These are phyloP conservation scores for Helicoverpa armigera DNA, from an alignment of 1,140 invertebrate species.

Conservation along the genomic window DNA sequence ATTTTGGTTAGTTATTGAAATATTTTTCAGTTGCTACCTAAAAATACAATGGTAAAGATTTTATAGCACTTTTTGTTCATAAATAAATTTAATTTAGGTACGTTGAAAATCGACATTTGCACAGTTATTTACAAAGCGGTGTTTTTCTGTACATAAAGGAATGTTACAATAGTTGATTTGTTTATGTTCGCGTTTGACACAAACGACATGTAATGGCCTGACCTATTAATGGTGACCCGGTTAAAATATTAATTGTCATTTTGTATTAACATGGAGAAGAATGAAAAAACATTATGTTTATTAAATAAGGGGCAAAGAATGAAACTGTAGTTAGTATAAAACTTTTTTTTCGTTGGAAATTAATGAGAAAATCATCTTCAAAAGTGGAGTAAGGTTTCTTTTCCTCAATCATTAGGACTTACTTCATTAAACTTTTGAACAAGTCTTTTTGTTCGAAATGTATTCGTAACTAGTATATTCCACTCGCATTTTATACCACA, in stretches of 20 bases:
- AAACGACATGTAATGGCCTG: slow-evolving; percentile 48
- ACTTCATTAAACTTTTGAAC: background rate
- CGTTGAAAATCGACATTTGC: background rate
- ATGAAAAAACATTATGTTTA: background rate
- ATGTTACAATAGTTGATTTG: slow-evolving; percentile 22
- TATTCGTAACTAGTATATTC: slow-evolving; percentile 33
- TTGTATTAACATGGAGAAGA: slow-evolving; percentile 44
- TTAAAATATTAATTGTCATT: slow-evolving; percentile 49
- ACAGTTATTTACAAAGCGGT: slow-evolving; percentile 1
- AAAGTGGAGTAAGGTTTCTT: background rate
- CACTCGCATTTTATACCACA: slow-evolving; percentile 7
- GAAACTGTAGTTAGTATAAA: no score
- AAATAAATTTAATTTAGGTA: background rate
- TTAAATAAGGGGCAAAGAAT: no score
- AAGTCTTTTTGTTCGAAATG: slow-evolving; percentile 8
- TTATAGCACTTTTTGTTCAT: background rate
- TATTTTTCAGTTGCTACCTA: no score
- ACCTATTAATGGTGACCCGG: slow-evolving; percentile 58
- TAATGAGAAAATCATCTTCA: no score
- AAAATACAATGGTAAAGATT: no score
- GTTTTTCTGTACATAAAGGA: slow-evolving; percentile 6
- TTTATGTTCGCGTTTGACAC: slow-evolving; percentile 31
- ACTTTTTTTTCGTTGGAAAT: no score
- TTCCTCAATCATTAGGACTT: slow-evolving; percentile 1
- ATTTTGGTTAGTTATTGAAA: no score